These are phyloP conservation scores for Tanytarsus gracilentus DNA, from an alignment of 2,888 invertebrate species.

Conservation along the genomic window DNA sequence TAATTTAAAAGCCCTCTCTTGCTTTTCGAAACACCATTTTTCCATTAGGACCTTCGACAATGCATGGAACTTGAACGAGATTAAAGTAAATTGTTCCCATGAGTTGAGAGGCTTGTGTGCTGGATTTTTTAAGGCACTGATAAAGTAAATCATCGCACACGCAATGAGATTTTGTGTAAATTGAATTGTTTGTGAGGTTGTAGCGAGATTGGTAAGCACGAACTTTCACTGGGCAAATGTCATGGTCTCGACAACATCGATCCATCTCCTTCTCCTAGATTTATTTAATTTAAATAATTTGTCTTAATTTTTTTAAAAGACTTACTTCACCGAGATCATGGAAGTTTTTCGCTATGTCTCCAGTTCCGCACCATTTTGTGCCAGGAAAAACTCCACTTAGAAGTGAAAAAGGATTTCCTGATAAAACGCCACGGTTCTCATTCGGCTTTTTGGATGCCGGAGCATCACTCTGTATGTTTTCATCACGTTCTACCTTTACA, in stretches of 20 bases:
- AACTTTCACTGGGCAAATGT: slow-evolving; percentile 78
- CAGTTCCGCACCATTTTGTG: slow-evolving; percentile 88
- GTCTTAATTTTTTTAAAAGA: too few relatives aligned
- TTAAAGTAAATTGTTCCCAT: slow-evolving; percentile 85
- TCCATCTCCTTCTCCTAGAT: slow-evolving; percentile 51
- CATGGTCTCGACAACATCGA: slow-evolving; percentile 81
- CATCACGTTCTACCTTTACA: not conserved
- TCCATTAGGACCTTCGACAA: slow-evolving; percentile 8
- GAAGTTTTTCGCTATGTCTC: slow-evolving; percentile 75
- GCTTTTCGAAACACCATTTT: slow-evolving; percentile 18
- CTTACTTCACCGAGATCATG: slow-evolving; percentile 69
- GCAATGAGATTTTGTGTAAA: slow-evolving; percentile 85
- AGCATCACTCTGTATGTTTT: not conserved
- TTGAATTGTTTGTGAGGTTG: slow-evolving; percentile 72
- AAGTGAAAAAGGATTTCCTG: slow-evolving; percentile 58
- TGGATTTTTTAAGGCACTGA: slow-evolving; percentile 66
- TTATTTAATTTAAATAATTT: not conserved
- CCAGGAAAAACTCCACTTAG: slow-evolving; percentile 77
- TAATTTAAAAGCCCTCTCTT: slow-evolving; percentile 22
- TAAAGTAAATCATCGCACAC: slow-evolving; percentile 75
- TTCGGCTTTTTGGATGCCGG: not conserved
- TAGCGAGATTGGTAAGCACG: slow-evolving; percentile 52
- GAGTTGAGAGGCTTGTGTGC: slow-evolving; percentile 58
- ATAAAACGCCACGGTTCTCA: slow-evolving; percentile 38
- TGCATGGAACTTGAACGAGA: slow-evolving; percentile 53